Evolutionary conservation across 1,140 invertebrate species (phyloP).

Genomic region (Brachionus manjavacas): DNA sequence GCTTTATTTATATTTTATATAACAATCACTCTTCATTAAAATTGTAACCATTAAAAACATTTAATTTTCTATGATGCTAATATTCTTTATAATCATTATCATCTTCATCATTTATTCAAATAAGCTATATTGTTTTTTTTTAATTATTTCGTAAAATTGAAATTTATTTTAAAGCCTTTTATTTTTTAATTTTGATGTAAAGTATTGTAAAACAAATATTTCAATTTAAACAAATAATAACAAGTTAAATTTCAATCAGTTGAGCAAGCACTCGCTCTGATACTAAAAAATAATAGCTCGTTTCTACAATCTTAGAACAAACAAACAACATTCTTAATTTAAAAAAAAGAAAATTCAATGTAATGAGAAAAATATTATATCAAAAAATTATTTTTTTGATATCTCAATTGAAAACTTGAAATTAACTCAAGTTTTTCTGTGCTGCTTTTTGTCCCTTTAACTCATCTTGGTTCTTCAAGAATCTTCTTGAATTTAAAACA

Average conservation of each 20-base stretch:
- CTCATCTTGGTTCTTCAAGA: too few relatives aligned
- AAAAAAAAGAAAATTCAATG: background rate
- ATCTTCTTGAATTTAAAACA: background rate
- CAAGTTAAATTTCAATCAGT: background rate
- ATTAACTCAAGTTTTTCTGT: background rate
- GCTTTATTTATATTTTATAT: background rate
- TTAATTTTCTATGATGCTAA: background rate
- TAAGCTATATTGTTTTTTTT: background rate
- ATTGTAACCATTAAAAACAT: background rate
- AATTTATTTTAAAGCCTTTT: background rate
- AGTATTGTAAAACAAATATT: constrained; percentile 6
- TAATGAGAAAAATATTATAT: background rate
- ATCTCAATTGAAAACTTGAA: background rate
- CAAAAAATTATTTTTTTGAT: background rate
- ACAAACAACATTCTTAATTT: background rate
- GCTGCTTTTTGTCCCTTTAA: background rate
- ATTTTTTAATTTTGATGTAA: background rate
- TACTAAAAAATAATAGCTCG: background rate
- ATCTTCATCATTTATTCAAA: background rate
- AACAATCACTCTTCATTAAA: background rate
- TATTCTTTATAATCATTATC: background rate
- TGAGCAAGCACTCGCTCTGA: background rate
- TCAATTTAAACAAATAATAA: constrained; percentile 2
- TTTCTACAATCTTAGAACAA: background rate
- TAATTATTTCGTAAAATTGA: background rate